Base-by-base conservation (phyloP, 2,113 vertebrate species). In the Gila orcuttii region DNA sequence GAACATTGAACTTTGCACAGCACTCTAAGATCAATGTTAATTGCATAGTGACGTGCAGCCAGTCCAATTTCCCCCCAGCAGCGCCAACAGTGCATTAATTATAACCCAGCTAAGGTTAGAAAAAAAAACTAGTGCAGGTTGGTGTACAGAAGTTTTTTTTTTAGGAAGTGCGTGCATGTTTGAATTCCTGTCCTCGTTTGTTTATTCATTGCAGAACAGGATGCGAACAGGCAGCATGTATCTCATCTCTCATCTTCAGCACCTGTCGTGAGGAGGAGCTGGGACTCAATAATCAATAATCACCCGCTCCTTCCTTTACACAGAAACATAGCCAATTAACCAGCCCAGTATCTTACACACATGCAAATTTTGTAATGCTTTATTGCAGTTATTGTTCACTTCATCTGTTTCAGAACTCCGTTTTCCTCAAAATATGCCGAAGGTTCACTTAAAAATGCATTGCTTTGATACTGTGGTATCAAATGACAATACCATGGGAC, bases 11-110 rank as follows among this genome's bases (percentile, higher is more conserved):
- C 82, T 89, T 83, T 83, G 66, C 50, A 68, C 57, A 42, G 73
- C 79, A 42, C 66, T 60, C 59, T 10, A n/a, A 78, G 78, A 84
- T 84, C 71, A 62, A 81, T 89, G 85, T 85, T 82, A 89, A 87
- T 59, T 52, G 47, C 64, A 73, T 85, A 73, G 33, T 31, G 75
- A 88, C 66, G 12, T 84, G 25, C 28, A 82, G 85, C 45, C 85
- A 82, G 57, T 73, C 7, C 68, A 89, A 59, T 85, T 77, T 84
- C 73, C 42, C 77, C 85, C 45, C 28, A 39, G 31, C 57, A 59
- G 28, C 31, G 39, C 31, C 42, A 6, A n/a, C 25, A 62, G 33
- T 69, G 59, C 39, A 85, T 62, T 79, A 89, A 66, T 87, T 82
- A 89, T 45, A 85, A 36, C 2, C 17, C 57, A 80, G 25, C 39